Evolutionary conservation across 2,888 invertebrate genomes (phyloP), one percentile per base, ranked within the genome.

Genomic region (Hemithea aestivaria): DNA sequence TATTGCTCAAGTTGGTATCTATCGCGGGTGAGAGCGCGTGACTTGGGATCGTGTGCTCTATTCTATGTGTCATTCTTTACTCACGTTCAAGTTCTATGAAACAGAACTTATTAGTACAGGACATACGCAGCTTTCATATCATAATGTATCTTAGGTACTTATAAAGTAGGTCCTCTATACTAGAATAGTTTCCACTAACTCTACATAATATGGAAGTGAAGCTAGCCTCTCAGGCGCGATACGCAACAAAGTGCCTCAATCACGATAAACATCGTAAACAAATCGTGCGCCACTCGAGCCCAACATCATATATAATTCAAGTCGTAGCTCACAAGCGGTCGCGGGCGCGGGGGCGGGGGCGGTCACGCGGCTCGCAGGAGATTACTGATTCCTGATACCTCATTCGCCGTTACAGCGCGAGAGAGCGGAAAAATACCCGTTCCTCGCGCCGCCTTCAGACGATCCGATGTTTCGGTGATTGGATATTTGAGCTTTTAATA

Each of bases 231-330:
- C 25, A 7, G 21, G 11, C 22, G 16, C 32, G 31, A 29, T 38
- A 27, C 35, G 24, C 27, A 30, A 44, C 36, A 40, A 39, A 39
- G 36, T 39, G 41, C 30, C 35, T 46, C 39, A 35, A 37, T 46
- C 43, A 35, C 44, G 28, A 42, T 44, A 43, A 37, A 44, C 44
- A 47, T 49, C 49, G 35, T 37, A 35, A 48, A 53, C 48, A 55
- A 46, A 49, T 48, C 41, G 41, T 45, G 42, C 25, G 31, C 40
- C 26, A 31, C 27, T 38, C 34, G 27, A 10, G 34, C 30, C 23
- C 22, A 27, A 21, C 32, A 27, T 30, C n/a, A 42, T 40, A 33
- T 42, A 25, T 45, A 44, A 42, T 45, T 42, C 42, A 32, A 23
- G 20, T 25, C 30, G 27, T 27, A 29, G 22, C 23, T n/a, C n/a